phyloP scores from a whole-genome alignment of 1,140 invertebrate genomes.

The Homarus americanus region DNA sequence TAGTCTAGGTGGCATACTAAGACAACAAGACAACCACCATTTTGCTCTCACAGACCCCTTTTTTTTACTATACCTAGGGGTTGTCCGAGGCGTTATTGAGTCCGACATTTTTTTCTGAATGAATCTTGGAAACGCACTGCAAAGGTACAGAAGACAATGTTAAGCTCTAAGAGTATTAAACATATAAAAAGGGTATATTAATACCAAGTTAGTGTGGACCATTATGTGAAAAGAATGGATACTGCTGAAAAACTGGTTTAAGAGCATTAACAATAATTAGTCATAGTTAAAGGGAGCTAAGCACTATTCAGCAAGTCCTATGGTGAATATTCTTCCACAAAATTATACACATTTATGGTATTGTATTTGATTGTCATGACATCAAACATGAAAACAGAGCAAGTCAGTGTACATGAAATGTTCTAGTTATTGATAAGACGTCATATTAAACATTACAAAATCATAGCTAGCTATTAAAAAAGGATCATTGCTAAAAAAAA shows the following conservation, averaged over 20 bases:
- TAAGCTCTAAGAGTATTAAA: constrained; percentile 33
- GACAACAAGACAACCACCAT: neutral
- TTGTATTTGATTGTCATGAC: constrained; percentile 35
- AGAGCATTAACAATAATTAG: neutral
- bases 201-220: neutral
- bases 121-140: constrained; percentile 73
- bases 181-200: constrained; percentile 3
- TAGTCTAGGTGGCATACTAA: neutral
- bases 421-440: constrained; percentile 33
- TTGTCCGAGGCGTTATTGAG: constrained; percentile 62
- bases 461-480: constrained; percentile 20
- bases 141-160: constrained; percentile 54
- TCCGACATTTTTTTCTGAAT: constrained; percentile 74
- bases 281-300: neutral
- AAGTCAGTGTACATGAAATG: constrained; percentile 7
- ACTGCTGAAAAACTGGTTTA: neutral
- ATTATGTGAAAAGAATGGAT: neutral
- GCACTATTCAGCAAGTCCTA: neutral
- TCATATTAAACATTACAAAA: constrained; percentile 26
- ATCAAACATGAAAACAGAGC: constrained; percentile 24
- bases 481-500: constrained; percentile 1
- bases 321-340: neutral
- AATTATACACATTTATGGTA: neutral
- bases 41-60: neutral
- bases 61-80: constrained; percentile 67